Conservation (phyloP, 1,140 invertebrate species). For the Rhizoglyphus robini region DNA sequence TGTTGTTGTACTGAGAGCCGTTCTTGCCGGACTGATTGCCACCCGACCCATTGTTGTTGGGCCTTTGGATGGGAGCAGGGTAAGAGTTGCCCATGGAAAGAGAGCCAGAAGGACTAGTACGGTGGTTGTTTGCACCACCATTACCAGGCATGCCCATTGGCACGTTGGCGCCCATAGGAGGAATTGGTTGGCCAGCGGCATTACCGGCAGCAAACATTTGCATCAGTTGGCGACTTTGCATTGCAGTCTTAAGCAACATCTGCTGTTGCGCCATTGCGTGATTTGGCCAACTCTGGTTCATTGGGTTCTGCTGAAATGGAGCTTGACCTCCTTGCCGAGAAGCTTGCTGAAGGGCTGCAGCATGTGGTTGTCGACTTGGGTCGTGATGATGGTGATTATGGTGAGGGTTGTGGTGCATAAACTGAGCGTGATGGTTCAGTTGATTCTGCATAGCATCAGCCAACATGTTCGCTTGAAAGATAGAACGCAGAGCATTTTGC, state of each 20-base stretch:
- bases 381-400: background rate
- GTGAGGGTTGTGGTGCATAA: background rate
- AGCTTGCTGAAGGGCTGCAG: background rate
- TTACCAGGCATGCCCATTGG: background rate
- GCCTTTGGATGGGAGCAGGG: constrained; percentile 5
- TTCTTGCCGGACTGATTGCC: background rate
- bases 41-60: background rate
- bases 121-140: background rate
- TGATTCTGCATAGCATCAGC: background rate
- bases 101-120: background rate
- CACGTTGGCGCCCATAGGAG: background rate
- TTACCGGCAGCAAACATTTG: background rate
- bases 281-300: background rate
- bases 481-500: background rate
- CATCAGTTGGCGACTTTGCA: background rate
- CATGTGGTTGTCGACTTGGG: background rate
- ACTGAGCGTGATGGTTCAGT: background rate
- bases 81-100: background rate
- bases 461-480: constrained; percentile 2
- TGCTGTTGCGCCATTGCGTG: constrained; percentile 16
- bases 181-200: background rate
- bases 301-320: background rate
- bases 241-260: background rate
- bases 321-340: background rate
- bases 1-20: background rate